A percentile compares a stretch with the other conserved stretches of the same genome.
These are phyloP conservation scores for Epistrophe eligans DNA, from an alignment of 2,888 invertebrate species.

Conservation along the genomic window DNA sequence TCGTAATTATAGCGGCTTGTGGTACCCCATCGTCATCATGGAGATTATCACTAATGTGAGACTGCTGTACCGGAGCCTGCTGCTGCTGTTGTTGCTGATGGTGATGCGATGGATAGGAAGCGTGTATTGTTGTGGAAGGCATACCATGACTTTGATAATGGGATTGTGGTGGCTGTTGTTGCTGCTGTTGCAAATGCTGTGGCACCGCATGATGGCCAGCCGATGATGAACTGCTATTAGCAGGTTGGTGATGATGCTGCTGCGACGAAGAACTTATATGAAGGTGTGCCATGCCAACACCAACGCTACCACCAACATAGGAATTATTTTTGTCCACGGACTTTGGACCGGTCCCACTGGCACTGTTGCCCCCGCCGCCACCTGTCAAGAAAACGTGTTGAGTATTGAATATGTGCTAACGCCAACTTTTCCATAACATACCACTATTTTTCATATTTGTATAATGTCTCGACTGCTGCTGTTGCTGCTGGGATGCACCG, in stretches of 20 bases:
- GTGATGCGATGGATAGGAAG: slow-evolving; percentile 79
- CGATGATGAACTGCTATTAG: slow-evolving; percentile 69
- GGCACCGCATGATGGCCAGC: slow-evolving; percentile 77
- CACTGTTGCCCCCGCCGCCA: slow-evolving; percentile 53
- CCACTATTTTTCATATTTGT: slow-evolving; percentile 72
- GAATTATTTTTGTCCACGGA: slow-evolving; percentile 79
- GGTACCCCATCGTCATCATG: slow-evolving; percentile 61
- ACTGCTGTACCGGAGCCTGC: slow-evolving; percentile 76
- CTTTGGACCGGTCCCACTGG: slow-evolving; percentile 64
- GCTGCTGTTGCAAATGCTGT: slow-evolving; percentile 78
- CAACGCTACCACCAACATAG: slow-evolving; percentile 78
- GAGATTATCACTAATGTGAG: slow-evolving; percentile 63
- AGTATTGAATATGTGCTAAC: slow-evolving; percentile 73
- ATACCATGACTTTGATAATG: slow-evolving; percentile 80
- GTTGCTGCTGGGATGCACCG: slow-evolving; percentile 75
- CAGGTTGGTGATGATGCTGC: slow-evolving; percentile 78
- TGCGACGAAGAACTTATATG: slow-evolving; percentile 80
- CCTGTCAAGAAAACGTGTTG: slow-evolving; percentile 75
- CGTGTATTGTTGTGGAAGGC: slow-evolving; percentile 82
- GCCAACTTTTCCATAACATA: slow-evolving; percentile 75
- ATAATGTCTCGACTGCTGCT: slow-evolving; percentile 65
- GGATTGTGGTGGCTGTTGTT: slow-evolving; percentile 78
- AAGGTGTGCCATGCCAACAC: slow-evolving; percentile 79
- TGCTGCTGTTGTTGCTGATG: slow-evolving; percentile 78
- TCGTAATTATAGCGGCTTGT: slow-evolving; percentile 53